phyloP scores from a whole-genome alignment of 2,888 invertebrate genomes.

The Drosophila falleni region DNA sequence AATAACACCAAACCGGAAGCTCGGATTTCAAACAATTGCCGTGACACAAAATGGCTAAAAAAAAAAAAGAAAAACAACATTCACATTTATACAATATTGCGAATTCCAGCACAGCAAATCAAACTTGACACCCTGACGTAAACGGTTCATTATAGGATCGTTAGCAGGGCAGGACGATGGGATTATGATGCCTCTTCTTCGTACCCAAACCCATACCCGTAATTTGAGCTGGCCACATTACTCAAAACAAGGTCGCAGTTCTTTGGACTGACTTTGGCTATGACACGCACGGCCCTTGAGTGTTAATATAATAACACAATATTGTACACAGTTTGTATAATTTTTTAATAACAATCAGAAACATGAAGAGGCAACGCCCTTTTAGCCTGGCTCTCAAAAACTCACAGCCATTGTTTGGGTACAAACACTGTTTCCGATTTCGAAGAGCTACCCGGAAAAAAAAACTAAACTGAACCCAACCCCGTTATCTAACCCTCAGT shows the following conservation, averaged over 20 bases:
- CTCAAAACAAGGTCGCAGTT: conserved; percentile 44
- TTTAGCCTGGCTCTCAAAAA: conserved; percentile 33
- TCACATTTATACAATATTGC: conserved; percentile 74
- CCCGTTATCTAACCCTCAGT: conserved; percentile 71
- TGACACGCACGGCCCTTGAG: conserved; percentile 47
- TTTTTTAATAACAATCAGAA: conserved; percentile 61
- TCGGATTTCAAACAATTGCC: conserved; percentile 76
- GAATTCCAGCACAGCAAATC: conserved; percentile 64
- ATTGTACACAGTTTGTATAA: conserved; percentile 52
- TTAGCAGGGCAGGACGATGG: conserved; percentile 39
- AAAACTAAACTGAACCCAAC: conserved; percentile 31
- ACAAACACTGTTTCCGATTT: conserved; percentile 77
- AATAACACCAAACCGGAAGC: conserved; percentile 51
- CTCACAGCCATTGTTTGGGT: conserved; percentile 63
- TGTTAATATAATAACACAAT: conserved; percentile 64
- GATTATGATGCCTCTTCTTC: conserved; percentile 40
- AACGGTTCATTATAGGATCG: conserved; percentile 56
- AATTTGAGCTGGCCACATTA: conserved; percentile 66
- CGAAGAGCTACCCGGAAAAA: conserved; percentile 29
- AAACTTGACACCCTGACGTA: conserved; percentile 65
- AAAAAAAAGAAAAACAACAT: conserved; percentile 31
- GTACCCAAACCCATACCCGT: conserved; percentile 29
- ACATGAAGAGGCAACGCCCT: conserved; percentile 48
- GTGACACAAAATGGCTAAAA: conserved; percentile 41
- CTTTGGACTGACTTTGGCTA: conserved; percentile 53